Base-by-base conservation (phyloP, 1,140 invertebrate genomes). In the Kradibia gibbosae region DNA sequence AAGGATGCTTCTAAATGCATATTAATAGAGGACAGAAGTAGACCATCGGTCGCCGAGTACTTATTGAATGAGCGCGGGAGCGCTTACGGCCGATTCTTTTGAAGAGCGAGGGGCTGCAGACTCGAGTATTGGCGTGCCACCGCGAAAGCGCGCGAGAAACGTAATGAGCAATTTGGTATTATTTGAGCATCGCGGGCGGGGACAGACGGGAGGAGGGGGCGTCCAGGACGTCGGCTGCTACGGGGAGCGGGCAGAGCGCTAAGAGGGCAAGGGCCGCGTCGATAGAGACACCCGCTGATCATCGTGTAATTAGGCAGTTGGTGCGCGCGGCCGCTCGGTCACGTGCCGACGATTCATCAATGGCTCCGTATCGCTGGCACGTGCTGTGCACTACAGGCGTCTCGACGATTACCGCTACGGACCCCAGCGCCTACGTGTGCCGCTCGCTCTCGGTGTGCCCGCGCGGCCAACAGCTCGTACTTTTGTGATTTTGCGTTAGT, bases 261-360 rank as follows among this genome's bases (percentile, higher is more conserved):
- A 10, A 48, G 22, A 48, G 57, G 39, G 17, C n/a, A 39, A 67
- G 25, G 7, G 20, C 62, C 62, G 20, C 22, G 67, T 62, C 85
- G 86, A 88, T 87, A 87, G 85, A 89, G 89, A 88, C 87, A 89
- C 88, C 88, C 87, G 88, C 87, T 88, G 89, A 91, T 91, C 88
- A 88, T 88, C 89, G 88, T 89, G 89, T 91, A 91, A 91, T 91
- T 91, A 91, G 90, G 88, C 86, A 84, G 86, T 87, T 86, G 84
- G 87, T 88, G 87, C 87, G 87, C 86, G 86, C 75, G 53, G 42
- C 28, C 20, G 86, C 82, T 39, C 85, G 87, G 90, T 81, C 90
- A 91, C 90, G 90, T 91, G 90, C 89, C 83, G 87, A 87, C 90
- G 86, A 91, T 91, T 91, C 89, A 91, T 91, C 90, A 91, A 89